Evolutionary conservation across 2,888 invertebrate species (phyloP), one percentile per base, ranked within the genome.

Genomic region (Pristionchus entomophagus): DNA sequence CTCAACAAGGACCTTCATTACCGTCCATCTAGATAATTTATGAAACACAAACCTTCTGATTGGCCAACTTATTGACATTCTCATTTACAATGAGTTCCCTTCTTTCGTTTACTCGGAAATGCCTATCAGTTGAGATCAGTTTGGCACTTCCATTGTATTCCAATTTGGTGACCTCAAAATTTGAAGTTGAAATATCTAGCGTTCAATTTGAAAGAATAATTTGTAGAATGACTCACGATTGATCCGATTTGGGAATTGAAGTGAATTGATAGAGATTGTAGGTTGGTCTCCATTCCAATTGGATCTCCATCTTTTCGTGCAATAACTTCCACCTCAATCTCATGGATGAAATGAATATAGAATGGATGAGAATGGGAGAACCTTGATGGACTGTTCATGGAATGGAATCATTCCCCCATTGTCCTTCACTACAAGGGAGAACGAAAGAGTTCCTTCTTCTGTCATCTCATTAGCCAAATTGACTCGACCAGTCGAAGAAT

Each of bases 321-420:
- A 12, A 26, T 29, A 14, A 80, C 80, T n/a, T 14, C 35, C 22
- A 82, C 82, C 56, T 53, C 51, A 80, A 80, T 53, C 32, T n/a
- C n/a, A n/a, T n/a, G n/a, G n/a, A n/a, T n/a, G n/a, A n/a, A n/a
- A n/a, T n/a, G n/a, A n/a, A n/a, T n/a, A n/a, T n/a, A n/a, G n/a
- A n/a, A n/a, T n/a, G n/a, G n/a, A n/a, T n/a, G n/a, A n/a, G n/a
- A n/a, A n/a, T n/a, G n/a, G n/a, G n/a, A n/a, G n/a, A 8, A 41
- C 26, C 26, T 45, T 65, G 8, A 45, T 45, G 45, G 45, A 45
- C 45, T 53, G 22, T 32, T 49, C 26, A 49, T 84, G 65, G 32
- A 65, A 69, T 51, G 84, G 84, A 22, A 2, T 22, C 14, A 12
- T n/a, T 84, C 84, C 84, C 49, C 49, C 51, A 35, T 84, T 84